phyloP scores from a whole-genome alignment of 2,113 vertebrate genomes.

The Tupaia tana region DNA sequence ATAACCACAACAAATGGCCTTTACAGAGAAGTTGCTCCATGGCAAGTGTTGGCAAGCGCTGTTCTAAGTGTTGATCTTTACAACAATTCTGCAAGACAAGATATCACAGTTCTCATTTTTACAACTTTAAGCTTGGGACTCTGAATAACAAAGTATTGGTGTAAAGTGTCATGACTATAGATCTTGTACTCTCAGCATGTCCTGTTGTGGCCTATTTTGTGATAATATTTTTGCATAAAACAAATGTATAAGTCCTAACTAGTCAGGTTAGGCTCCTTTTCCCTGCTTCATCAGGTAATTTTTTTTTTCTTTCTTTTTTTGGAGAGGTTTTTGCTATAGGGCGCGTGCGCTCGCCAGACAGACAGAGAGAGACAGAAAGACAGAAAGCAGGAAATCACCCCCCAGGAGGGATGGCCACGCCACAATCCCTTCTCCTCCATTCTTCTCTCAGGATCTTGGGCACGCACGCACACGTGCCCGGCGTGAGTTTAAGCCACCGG shows the following conservation, averaged over 20 bases:
- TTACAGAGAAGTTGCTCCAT: neutral
- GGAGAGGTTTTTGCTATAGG: too few relatives aligned
- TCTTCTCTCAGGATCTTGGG: too few relatives aligned
- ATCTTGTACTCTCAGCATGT: neutral
- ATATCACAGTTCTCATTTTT: neutral
- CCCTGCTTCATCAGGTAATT: neutral
- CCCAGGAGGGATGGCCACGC: too few relatives aligned
- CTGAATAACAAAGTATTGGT: neutral
- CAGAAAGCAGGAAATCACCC: too few relatives aligned
- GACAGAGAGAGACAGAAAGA: too few relatives aligned
- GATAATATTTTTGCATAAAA: neutral
- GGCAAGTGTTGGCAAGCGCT: neutral
- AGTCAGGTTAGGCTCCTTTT: neutral
- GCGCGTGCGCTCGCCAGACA: too few relatives aligned
- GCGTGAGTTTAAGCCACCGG: too few relatives aligned
- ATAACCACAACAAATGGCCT: neutral
- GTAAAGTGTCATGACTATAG: neutral
- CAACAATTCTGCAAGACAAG: neutral
- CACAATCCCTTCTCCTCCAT: too few relatives aligned
- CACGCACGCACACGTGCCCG: too few relatives aligned
- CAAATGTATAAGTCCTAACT: constrained; percentile 4
- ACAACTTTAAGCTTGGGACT: neutral
- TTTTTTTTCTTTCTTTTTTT: too few relatives aligned
- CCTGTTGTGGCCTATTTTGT: neutral
- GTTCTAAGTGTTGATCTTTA: neutral